Conservation (phyloP, 2,797 vertebrate species). For the Brachymystax lenok region DNA sequence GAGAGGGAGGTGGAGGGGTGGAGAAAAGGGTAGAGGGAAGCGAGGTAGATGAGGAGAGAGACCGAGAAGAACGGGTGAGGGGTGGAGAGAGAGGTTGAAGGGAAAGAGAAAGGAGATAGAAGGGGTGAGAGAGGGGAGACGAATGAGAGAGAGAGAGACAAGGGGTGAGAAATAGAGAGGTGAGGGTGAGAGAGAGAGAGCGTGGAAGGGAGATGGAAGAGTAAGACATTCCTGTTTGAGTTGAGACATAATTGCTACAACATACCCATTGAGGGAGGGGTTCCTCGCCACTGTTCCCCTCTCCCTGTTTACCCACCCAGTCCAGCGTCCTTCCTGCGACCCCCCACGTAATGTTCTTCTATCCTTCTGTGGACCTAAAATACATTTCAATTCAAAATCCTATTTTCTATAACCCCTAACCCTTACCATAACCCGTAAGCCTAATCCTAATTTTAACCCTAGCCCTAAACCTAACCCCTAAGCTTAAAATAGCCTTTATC, state of each 20-base stretch:
- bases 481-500: no score
- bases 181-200: not conserved
- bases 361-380: no score
- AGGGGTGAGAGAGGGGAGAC: slow-evolving; percentile 16
- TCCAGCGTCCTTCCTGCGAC: slow-evolving; percentile 21
- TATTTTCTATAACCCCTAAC: no score
- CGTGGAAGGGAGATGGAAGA: slow-evolving; percentile 7
- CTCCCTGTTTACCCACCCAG: slow-evolving; percentile 26
- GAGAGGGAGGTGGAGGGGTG: not conserved
- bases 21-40: not conserved
- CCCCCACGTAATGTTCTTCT: not conserved
- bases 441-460: no score
- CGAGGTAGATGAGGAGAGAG: not conserved
- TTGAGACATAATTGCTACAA: slow-evolving; percentile 45
- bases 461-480: no score
- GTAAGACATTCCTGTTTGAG: slow-evolving; percentile 58
- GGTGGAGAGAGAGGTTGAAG: not conserved
- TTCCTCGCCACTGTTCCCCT: slow-evolving; percentile 44
- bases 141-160: not conserved
- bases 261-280: slow-evolving; percentile 9
- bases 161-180: not conserved
- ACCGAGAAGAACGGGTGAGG: not conserved
- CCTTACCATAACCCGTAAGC: no score
- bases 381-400: no score
- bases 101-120: not conserved